These are phyloP conservation scores for Linyphia triangularis DNA, from an alignment of 2,888 invertebrate species.

Conservation along the genomic window DNA sequence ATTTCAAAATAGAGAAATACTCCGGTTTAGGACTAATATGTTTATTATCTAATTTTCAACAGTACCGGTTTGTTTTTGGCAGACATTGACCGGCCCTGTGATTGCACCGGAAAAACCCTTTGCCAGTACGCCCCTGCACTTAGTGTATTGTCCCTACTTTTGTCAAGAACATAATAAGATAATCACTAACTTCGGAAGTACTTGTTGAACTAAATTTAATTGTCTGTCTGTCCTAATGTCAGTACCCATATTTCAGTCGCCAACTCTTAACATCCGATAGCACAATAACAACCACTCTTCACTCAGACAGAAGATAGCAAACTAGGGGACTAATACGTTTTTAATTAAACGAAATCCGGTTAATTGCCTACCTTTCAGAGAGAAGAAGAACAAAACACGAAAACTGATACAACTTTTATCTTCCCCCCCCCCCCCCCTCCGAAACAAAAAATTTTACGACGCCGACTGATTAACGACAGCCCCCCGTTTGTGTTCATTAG, in stretches of 20 bases:
- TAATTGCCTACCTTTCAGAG: constrained; percentile 11
- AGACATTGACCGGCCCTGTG: too few species aligned
- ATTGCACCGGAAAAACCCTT: too few species aligned
- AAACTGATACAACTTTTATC: background rate
- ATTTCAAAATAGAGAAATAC: too few species aligned
- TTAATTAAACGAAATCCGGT: constrained; percentile 48
- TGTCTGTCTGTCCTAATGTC: background rate
- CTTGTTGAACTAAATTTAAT: constrained; percentile 31
- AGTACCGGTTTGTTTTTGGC: too few species aligned
- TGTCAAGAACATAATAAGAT: too few species aligned
- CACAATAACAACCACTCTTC: background rate
- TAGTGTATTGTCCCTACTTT: too few species aligned
- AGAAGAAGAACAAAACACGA: constrained; percentile 16
- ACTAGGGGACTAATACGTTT: constrained; percentile 18
- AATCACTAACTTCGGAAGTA: background rate
- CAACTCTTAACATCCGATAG: constrained; percentile 16
- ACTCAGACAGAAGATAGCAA: background rate
- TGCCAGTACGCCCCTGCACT: too few species aligned
- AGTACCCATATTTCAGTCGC: background rate
- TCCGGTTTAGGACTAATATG: too few species aligned
- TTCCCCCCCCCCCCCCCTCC: too few species aligned
- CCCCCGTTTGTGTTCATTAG: constrained; percentile 15
- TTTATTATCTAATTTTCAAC: too few species aligned
- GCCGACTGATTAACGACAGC: constrained; percentile 23
- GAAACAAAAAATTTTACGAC: constrained; percentile 11